Evolutionary conservation across 2,797 vertebrate species (phyloP).

Genomic region (Catostomus latipinnis): DNA sequence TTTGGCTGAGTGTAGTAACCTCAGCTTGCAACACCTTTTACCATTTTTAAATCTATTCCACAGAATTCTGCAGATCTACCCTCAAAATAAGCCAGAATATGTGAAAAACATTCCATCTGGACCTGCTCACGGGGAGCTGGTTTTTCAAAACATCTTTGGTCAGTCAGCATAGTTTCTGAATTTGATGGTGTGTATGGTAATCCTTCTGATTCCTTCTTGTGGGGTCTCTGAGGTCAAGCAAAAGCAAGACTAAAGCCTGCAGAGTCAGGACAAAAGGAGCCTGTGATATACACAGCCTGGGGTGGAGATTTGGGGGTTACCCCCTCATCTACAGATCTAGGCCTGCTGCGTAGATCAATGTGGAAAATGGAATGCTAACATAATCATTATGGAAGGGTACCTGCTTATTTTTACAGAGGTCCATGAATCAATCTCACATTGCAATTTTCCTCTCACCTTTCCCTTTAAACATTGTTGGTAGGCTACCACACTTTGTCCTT

Average conservation of each 20-base stretch:
- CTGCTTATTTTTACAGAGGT: conserved; percentile 21
- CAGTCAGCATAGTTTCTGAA: conserved; percentile 8
- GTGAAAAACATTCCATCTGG: too few relatives aligned
- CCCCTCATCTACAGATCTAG: conserved; percentile 52
- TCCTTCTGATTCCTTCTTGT: conserved; percentile 41
- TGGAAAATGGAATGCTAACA: conserved; percentile 52
- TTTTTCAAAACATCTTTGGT: background rate
- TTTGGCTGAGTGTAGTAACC: too few relatives aligned
- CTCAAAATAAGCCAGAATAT: too few relatives aligned
- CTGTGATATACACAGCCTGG: conserved; percentile 49
- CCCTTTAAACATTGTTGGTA: conserved; percentile 31
- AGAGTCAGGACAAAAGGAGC: conserved; percentile 48
- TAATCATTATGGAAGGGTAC: conserved; percentile 45
- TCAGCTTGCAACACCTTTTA: too few relatives aligned
- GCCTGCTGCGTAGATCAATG: conserved; percentile 52
- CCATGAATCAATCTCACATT: conserved; percentile 38
- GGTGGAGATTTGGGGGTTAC: conserved; percentile 51
- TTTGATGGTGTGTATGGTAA: conserved; percentile 33
- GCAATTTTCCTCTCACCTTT: conserved; percentile 23
- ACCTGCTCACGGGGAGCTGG: too few relatives aligned
- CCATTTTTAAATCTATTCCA: too few relatives aligned
- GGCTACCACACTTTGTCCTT: conserved; percentile 32
- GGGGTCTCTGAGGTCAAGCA: conserved; percentile 28
- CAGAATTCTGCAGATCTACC: too few relatives aligned
- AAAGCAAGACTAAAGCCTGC: conserved; percentile 43